phyloP scores from a whole-genome alignment of 2,888 invertebrate species.

The Orchesella flavescens region DNA sequence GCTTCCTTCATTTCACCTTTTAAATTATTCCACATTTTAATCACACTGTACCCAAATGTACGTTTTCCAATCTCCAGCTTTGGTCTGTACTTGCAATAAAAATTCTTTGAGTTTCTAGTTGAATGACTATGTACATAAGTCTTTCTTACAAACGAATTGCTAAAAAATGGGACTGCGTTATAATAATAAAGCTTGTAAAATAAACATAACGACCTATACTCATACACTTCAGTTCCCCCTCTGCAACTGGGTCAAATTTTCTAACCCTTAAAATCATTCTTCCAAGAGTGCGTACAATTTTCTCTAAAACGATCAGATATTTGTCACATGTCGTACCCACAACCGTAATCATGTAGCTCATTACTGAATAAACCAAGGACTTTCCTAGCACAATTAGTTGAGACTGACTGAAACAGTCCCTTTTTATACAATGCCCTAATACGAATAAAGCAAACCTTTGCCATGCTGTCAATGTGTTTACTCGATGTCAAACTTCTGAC shows the following conservation, averaged over 20 bases:
- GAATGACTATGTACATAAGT: no score
- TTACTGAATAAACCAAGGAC: not conserved
- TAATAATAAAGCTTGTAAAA: not conserved
- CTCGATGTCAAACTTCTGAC: not conserved
- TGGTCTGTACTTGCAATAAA: not conserved
- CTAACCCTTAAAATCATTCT: not conserved
- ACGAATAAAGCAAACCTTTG: slow-evolving; percentile 21
- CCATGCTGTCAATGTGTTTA: not conserved
- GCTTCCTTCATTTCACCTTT: not conserved
- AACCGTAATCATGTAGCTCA: slow-evolving; percentile 13
- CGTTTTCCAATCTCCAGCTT: not conserved
- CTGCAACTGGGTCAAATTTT: slow-evolving; percentile 18
- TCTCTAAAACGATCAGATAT: not conserved
- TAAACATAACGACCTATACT: not conserved
- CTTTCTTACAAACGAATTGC: not conserved
- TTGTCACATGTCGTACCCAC: not conserved
- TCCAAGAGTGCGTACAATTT: not conserved
- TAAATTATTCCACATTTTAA: slow-evolving; percentile 2
- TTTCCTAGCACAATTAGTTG: slow-evolving; percentile 4
- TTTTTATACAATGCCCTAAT: not conserved
- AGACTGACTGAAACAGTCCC: not conserved
- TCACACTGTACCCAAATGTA: not conserved
- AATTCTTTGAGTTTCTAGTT: not conserved
- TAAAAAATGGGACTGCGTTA: not conserved
- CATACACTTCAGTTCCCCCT: not conserved